Base-by-base conservation (phyloP, 2,888 invertebrate genomes). In the Poecilus cupreus region DNA sequence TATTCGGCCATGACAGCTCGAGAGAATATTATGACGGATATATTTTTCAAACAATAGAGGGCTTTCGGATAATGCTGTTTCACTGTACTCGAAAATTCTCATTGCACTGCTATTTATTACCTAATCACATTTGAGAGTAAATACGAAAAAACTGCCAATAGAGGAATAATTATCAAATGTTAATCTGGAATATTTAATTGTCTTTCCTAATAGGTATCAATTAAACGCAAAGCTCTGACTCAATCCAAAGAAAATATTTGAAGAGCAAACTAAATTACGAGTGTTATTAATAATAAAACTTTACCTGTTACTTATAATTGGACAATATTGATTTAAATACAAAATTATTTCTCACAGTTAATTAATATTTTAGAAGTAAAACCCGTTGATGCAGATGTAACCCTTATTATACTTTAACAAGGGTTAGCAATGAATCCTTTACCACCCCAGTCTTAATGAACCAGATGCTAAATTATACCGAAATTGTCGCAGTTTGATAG, bases 341-440 rank as follows among this genome's bases (percentile, higher is more conserved):
- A 49, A 72, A 72, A 49, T 72, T 60, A 57, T 20, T 3, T 13
- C 43, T 13, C 46, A 72, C 46, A 72, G 72, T 72, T 72, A 72
- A 72, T 72, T 72, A 72, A 72, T 72, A 72, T 22, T 72, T 72
- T 43, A 72, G 46, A 20, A 46, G n/a, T 22, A 24, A 70, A 49
- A 22, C 22, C 49, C 72, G 43, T 20, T 22, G 72, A 72, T 72
- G 72, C 46, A 70, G 72, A 46, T 46, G 49, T 22, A 72, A 46
- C 72, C 72, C 72, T 72, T 72, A 72, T 72, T 72, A 72, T 72
- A 72, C 49, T 72, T 72, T 49, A 72, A 72, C 72, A 49, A 49
- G 26, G 72, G 72, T 72, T 72, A 72, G 46, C 72, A 46, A 46
- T 22, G 11, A 2, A 18, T 20, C 72, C 72, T 24, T 18, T 46